Conservation (phyloP, 2,888 invertebrate species). For the Drosophila fulvimacula region DNA sequence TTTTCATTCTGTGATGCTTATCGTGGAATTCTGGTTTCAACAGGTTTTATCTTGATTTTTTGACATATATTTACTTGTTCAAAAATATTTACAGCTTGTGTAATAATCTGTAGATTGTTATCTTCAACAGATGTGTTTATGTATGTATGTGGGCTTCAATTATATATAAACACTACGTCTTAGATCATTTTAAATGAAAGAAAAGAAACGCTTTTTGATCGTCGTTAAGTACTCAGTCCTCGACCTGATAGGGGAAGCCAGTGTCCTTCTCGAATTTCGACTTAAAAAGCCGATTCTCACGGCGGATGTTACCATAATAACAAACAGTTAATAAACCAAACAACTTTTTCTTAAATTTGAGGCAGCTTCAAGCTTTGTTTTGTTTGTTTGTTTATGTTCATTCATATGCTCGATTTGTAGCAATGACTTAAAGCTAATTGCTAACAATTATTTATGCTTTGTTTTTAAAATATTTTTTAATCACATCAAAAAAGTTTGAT, state of each 20-base stretch:
- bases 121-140: constrained; percentile 6
- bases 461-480: no score
- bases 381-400: no score
- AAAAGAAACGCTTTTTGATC: background rate
- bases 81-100: constrained; percentile 20
- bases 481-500: no score
- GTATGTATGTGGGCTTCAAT: background rate
- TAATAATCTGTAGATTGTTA: constrained; percentile 8
- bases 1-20: constrained; percentile 3
- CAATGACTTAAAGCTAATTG: background rate
- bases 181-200: background rate
- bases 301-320: background rate
- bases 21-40: constrained; percentile 15
- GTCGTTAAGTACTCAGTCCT: background rate
- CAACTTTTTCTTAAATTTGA: background rate
- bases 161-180: background rate
- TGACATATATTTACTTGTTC: constrained; percentile 16
- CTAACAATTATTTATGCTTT: background rate
- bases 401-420: background rate
- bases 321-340: background rate
- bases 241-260: background rate
- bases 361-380: background rate
- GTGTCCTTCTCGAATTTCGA: background rate
- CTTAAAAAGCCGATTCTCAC: background rate
- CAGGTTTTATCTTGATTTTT: constrained; percentile 31